A percentile compares a stretch with the other conserved stretches of the same genome.
Conservation (phyloP, 2,888 invertebrate genomes). For the Heteromyza rotundicornis region DNA sequence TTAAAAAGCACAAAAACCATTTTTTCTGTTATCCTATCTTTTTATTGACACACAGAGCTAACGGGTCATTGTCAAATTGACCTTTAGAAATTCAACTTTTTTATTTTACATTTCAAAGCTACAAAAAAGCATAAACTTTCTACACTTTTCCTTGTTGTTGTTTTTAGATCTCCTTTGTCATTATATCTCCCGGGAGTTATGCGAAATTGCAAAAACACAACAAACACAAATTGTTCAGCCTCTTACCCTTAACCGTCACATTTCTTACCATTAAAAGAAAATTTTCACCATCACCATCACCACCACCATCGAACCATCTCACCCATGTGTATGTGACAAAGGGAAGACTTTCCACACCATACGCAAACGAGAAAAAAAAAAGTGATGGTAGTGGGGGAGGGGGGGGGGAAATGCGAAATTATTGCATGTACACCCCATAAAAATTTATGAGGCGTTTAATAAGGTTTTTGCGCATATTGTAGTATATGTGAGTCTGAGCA, state of each 20-base stretch:
- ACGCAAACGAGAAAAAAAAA: neutral
- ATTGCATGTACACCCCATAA: constrained; percentile 56
- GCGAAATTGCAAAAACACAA: neutral
- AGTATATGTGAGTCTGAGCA: neutral
- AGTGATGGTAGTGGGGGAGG: no score
- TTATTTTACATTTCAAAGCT: no score
- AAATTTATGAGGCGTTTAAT: constrained; percentile 59
- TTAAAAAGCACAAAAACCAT: no score
- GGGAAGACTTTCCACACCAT: neutral
- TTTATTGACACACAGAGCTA: no score
- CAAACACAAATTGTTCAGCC: neutral
- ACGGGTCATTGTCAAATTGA: no score
- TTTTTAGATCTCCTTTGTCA: neutral
- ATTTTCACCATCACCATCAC: no score
- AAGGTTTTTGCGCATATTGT: constrained; percentile 43
- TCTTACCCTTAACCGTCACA: neutral
- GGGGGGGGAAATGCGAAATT: constrained; percentile 31
- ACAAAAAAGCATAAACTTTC: no score
- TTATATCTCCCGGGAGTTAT: neutral
- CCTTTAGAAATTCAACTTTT: no score
- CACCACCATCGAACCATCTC: no score
- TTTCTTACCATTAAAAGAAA: neutral
- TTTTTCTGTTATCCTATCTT: no score
- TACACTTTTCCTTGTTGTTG: neutral
- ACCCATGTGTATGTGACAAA: no score